phyloP scores from a whole-genome alignment of 2,113 vertebrate species.

The Colaptes auratus region DNA sequence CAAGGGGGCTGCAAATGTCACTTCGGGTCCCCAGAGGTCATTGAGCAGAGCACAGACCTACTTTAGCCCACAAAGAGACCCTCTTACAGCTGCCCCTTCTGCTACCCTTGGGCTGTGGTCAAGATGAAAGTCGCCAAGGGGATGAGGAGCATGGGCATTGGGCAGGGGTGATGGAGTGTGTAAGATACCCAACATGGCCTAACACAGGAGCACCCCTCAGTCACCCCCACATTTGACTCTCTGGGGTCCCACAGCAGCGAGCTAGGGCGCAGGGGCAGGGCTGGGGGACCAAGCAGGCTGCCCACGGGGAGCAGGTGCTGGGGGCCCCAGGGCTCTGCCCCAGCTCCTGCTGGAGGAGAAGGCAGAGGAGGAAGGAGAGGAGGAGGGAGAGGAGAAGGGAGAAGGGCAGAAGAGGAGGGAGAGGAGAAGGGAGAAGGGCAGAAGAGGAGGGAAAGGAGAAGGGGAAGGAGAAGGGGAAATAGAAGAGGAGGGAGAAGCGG shows the following conservation, averaged over 20 bases:
- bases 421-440: too few relatives aligned
- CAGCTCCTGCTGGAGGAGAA: too few relatives aligned
- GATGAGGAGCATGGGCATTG: not conserved
- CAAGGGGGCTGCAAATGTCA: not conserved
- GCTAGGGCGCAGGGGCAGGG: not conserved
- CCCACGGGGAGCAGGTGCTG: not conserved
- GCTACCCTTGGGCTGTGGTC: too few relatives aligned
- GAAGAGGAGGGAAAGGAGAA: too few relatives aligned
- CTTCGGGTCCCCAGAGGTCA: not conserved
- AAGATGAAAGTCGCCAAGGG: rapidly evolving
- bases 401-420: too few relatives aligned
- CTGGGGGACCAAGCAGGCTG: not conserved
- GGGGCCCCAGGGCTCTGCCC: not conserved
- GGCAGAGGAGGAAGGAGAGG: not conserved
- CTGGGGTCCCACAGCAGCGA: not conserved
- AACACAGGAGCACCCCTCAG: not conserved
- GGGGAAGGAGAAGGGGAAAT: not conserved
- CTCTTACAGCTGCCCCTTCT: too few relatives aligned
- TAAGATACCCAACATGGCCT: not conserved
- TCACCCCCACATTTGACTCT: not conserved
- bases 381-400: not conserved
- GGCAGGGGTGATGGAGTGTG: not conserved
- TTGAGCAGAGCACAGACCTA: not conserved
- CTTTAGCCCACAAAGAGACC: not conserved
- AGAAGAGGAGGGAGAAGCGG: too few relatives aligned